Percentiles rank a stretch among this genome's conserved stretches.
phyloP scores from a whole-genome alignment of 2,797 vertebrate genomes.

The Florisuga fusca region DNA sequence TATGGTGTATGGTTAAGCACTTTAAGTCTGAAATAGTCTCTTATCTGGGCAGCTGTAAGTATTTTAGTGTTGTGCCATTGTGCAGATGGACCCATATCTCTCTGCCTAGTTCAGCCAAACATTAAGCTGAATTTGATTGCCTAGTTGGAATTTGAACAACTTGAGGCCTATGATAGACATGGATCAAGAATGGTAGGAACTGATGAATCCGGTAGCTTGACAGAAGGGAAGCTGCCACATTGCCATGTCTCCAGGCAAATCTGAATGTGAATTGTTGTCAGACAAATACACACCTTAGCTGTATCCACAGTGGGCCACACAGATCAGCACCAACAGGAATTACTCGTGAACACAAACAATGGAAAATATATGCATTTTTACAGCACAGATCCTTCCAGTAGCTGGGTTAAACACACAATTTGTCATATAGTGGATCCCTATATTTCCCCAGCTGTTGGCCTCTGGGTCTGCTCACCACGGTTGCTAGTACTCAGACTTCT shows the following conservation, averaged over 20 bases:
- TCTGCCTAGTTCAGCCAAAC: background rate
- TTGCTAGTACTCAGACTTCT: background rate
- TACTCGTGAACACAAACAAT: background rate
- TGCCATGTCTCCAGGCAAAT: background rate
- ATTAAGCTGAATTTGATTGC: background rate
- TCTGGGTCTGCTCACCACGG: background rate
- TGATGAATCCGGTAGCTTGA: background rate
- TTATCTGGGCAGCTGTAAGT: background rate
- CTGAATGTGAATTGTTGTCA: background rate
- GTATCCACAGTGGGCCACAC: background rate
- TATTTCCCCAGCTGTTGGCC: background rate
- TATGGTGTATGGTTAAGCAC: background rate
- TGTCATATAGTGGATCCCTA: background rate
- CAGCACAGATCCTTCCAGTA: background rate
- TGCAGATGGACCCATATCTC: background rate
- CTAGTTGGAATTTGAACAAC: background rate
- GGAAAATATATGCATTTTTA: background rate
- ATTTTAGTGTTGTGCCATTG: background rate
- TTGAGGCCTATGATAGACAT: background rate
- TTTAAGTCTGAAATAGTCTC: background rate
- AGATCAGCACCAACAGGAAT: background rate
- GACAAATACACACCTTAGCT: background rate
- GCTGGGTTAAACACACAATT: background rate
- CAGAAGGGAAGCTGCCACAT: background rate
- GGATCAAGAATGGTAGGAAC: background rate